phyloP scores from a whole-genome alignment of 37 sponge, comb jelly and placozoan genomes.

The Spongia lamella region DNA sequence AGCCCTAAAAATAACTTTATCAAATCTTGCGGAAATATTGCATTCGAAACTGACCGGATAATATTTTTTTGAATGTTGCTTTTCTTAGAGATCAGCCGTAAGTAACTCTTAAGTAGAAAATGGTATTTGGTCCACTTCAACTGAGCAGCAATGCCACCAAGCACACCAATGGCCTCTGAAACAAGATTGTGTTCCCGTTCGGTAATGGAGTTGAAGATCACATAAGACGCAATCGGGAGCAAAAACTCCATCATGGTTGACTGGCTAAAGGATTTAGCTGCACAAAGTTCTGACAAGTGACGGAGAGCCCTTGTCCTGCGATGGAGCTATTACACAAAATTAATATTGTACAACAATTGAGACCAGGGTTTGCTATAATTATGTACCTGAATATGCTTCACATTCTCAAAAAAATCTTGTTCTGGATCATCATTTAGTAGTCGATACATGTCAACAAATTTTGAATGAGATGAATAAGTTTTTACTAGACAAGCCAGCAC shows the following conservation, averaged over 20 bases:
- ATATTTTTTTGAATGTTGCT: constrained; percentile 50
- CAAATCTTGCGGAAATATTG: not conserved
- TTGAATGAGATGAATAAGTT: constrained; percentile 45
- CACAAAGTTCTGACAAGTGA: constrained; percentile 34
- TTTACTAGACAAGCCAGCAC: constrained; percentile 62
- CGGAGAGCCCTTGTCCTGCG: constrained; percentile 67
- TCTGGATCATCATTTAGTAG: constrained; percentile 70
- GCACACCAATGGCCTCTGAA: constrained; percentile 70
- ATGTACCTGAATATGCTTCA: constrained; percentile 84
- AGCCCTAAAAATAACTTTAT: constrained; percentile 35
- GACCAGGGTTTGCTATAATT: too few relatives aligned
- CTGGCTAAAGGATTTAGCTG: constrained; percentile 25
- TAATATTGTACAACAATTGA: too few relatives aligned
- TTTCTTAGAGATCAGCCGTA: constrained; percentile 59
- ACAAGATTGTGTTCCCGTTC: constrained; percentile 74
- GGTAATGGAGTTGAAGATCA: constrained; percentile 36
- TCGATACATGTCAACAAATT: constrained; percentile 52
- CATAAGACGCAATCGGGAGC: constrained; percentile 61
- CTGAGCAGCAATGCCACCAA: constrained; percentile 50
- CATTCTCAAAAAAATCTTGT: constrained; percentile 87
- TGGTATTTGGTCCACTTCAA: constrained; percentile 69
- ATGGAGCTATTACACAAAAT: constrained; percentile 44
- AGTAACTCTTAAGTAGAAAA: constrained; percentile 55
- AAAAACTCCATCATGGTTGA: constrained; percentile 51
- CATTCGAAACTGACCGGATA: constrained; percentile 42